Evolutionary conservation across 2,797 vertebrate species (phyloP).

Genomic region (Kryptopterus vitreolus): DNA sequence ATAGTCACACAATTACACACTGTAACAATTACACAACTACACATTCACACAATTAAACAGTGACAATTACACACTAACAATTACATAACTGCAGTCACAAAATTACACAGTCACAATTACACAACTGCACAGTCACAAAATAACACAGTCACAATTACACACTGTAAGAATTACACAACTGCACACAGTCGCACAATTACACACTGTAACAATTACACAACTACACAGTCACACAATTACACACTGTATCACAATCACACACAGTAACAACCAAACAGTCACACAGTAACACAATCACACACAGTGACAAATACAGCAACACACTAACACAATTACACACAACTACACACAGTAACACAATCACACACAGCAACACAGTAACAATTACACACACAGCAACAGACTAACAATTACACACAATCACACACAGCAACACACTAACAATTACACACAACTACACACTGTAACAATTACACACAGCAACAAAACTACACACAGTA

Average conservation of each 20-base stretch:
- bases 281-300: too few relatives aligned
- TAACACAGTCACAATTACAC: not conserved
- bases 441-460: not conserved
- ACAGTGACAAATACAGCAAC: too few relatives aligned
- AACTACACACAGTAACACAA: too few relatives aligned
- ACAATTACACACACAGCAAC: not conserved
- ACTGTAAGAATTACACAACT: too few relatives aligned
- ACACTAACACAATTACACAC: too few relatives aligned
- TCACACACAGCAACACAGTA: not conserved
- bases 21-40: too few relatives aligned
- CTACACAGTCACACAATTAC: not conserved
- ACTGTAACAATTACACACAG: not conserved
- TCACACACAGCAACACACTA: not conserved
- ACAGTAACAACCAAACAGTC: too few relatives aligned
- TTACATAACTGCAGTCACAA: too few relatives aligned
- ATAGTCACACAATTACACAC: not conserved
- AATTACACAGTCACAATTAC: not conserved
- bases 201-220: too few relatives aligned
- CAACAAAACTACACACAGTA: too few relatives aligned
- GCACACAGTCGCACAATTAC: not conserved
- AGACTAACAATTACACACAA: too few relatives aligned
- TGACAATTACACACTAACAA: not conserved
- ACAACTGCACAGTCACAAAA: not conserved
- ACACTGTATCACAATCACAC: not conserved
- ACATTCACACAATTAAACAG: not conserved